Base-by-base conservation (phyloP, 1,140 invertebrate genomes). In the Gryon sp. region DNA sequence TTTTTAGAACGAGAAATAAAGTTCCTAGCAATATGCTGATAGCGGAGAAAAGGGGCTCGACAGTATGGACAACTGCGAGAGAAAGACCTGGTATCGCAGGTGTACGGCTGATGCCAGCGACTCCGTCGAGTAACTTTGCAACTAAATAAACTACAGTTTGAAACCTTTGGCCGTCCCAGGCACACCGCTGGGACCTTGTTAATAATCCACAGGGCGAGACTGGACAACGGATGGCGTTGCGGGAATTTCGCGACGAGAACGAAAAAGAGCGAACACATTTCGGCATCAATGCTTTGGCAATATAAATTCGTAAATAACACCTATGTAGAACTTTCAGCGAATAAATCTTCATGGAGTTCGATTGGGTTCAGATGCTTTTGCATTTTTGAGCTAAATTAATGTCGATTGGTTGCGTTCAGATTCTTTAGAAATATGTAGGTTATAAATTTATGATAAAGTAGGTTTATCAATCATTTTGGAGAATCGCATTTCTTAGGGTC, bases 61-160 rank as follows among this genome's bases (percentile, higher is more conserved):
- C 18, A 41, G 59, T 18, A 43, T 15, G 20, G 38, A n/a, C n/a
- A n/a, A n/a, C n/a, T n/a, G 48, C 12, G 32, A 18, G 63, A 34
- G 70, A 65, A 62, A 74, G 52, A 26, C 68, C 57, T 50, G 70
- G n/a, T 76, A 80, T 57, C 73, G 28, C 81, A 82, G 81, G 81
- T 82, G 81, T 70, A 66, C 65, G 50, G 65, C 65, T 70, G 63
- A 76, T 63, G 46, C 50, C 40, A 53, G 63, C 38, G 63, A 69
- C 53, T 79, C 43, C 32, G 53, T 26, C 59, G 30, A 55, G 34
- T 76, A 84, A 84, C 76, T 83, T 83, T 77, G 73, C 70, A 75
- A 76, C 76, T 82, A 83, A 84, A 84, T 82, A 83, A 84, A 84
- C 76, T 80, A 70, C 70, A 70, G 72, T 79, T 80, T 79, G 68